A percentile compares a stretch with the other conserved stretches of the same genome.
phyloP scores from a whole-genome alignment of 2,797 vertebrate genomes.

The Sternotherus odoratus region DNA sequence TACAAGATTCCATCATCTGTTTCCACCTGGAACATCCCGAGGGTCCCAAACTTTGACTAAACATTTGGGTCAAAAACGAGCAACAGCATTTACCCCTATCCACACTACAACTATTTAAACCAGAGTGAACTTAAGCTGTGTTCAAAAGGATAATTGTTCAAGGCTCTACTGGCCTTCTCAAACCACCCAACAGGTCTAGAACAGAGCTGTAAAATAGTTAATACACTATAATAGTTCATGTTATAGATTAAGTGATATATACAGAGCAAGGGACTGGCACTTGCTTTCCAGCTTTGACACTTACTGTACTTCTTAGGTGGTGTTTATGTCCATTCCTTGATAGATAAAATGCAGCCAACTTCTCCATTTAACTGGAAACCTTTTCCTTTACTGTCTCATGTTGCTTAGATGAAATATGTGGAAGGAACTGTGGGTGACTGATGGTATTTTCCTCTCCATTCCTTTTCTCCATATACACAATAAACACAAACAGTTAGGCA shows the following conservation, averaged over 20 bases:
- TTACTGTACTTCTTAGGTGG: constrained; percentile 4
- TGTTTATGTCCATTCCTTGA: neutral
- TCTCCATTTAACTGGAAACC: constrained; percentile 45
- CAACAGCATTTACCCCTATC: neutral
- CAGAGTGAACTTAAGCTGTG: neutral
- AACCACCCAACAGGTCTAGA: constrained; percentile 8
- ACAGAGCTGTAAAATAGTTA: constrained; percentile 34
- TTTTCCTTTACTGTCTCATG: neutral
- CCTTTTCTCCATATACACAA: neutral
- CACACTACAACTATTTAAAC: neutral
- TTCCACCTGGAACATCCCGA: neutral
- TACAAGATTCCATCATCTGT: neutral
- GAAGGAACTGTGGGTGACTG: constrained; percentile 34
- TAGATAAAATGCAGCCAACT: neutral
- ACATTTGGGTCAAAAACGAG: neutral
- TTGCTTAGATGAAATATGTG: constrained; percentile 38
- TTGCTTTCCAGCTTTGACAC: neutral
- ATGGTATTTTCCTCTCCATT: neutral
- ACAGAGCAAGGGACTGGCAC: neutral
- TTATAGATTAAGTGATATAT: neutral
- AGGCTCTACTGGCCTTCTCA: neutral
- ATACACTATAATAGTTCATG: neutral
- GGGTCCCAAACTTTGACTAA: neutral
- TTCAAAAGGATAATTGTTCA: constrained; percentile 1
- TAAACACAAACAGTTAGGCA: neutral